phyloP scores from a whole-genome alignment of 2,797 vertebrate genomes.

The Epinephelus coioides region DNA sequence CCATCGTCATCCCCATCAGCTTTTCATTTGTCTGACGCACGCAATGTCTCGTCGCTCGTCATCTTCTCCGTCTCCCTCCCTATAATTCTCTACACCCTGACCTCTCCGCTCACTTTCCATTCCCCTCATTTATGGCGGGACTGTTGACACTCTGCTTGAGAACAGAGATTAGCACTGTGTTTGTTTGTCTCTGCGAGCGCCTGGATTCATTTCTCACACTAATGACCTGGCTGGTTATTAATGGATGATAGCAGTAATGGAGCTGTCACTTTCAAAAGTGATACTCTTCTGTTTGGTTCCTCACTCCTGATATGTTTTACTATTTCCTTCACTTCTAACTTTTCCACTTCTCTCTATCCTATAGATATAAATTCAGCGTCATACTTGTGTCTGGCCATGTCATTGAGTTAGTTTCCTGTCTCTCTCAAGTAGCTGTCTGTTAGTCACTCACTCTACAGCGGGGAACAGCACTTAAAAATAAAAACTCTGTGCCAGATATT shows the following conservation, averaged over 20 bases:
- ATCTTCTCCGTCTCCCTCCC: background rate
- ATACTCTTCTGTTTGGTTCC: conserved; percentile 36
- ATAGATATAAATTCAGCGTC: no score
- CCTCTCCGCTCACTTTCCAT: conserved; percentile 54
- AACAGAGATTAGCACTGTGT: conserved; percentile 70
- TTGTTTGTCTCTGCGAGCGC: conserved; percentile 68
- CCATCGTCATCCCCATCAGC: conserved; percentile 7
- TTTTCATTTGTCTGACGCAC: conserved; percentile 28
- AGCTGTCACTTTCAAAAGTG: conserved; percentile 68
- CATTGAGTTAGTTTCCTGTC: no score
- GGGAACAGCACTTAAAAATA: no score
- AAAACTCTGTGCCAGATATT: no score
- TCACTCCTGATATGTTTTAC: background rate
- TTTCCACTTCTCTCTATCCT: conserved; percentile 3
- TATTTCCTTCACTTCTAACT: background rate
- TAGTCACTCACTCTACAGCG: no score
- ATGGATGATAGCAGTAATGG: conserved; percentile 72
- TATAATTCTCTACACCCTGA: conserved; percentile 42
- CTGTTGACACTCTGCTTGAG: conserved; percentile 63
- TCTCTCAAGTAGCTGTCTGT: no score
- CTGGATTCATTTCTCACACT: conserved; percentile 74
- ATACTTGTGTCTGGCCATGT: no score
- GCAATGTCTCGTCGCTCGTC: conserved; percentile 3
- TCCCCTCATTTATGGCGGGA: conserved; percentile 44
- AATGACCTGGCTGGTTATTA: conserved; percentile 72